Base-by-base conservation (phyloP, 2,113 vertebrate species). In the Tragelaphus buxtoni region DNA sequence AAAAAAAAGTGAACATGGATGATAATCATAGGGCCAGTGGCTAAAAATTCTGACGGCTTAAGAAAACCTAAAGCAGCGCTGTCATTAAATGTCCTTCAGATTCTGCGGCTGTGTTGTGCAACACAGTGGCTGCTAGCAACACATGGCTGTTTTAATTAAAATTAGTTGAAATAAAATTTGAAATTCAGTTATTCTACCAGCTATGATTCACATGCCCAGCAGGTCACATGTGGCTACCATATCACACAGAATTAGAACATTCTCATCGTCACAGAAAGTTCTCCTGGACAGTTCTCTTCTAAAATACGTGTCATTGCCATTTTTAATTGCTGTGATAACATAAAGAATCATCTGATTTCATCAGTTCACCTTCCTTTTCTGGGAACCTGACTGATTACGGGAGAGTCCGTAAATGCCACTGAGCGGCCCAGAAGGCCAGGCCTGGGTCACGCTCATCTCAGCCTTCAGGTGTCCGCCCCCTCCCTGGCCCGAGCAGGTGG, bases 141-240 rank as follows among this genome's bases (percentile, higher is more conserved):
- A 14, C 28, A 3, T 72, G 58, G 8, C 28, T 77, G 13, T 90
- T 93, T 87, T 69, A 88, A 81, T 88, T 82, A 91, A 92, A 96
- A 51, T 51, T 65, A 47, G 76, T 94, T 51, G 24, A 94, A 74
- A 24, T 63, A 17, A 88, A 91, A 81, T 84, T 24, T 86, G 77
- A 51, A 79, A 55, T 49, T 81, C 22, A 55, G 24, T 65, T 91
- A 22, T 9, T 88, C 24, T 32, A 9, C 47, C n/a, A 42, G 77
- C 61, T 85, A 2, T 49, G 6, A 77, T 56, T 76, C 58, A 88
- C 7, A 82, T 28, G 12, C 77, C 56, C 32, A 10, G 7, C 45
- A 53, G 63, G 82, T 81, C 61, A 32, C 45, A 4, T 51, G 51
- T 74, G 47, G 58, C 56, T 12, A 0, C 39, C 6, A 0, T 7